Evolutionary conservation across 2,113 vertebrate genomes (phyloP), one percentile per base, ranked within the genome.

Genomic region (Hydrolagus affinis): DNA sequence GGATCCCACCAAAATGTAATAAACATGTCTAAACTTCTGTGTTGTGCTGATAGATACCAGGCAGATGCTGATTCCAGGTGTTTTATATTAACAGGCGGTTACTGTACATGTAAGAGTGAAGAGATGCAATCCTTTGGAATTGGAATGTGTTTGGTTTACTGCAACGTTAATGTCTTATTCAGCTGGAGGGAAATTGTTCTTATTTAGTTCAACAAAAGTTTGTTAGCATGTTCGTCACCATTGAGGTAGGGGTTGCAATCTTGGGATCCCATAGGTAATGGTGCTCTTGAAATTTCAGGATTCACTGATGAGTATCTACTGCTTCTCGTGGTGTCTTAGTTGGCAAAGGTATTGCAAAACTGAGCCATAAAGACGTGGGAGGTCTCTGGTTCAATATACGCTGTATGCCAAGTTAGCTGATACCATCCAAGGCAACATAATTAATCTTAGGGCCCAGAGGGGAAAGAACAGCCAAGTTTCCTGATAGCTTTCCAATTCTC

Each of bases 131-230:
- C 30, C 17, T 8, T 8, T 32, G 56, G 73, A 75, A 19, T 44
- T 19, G 73, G 32, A 32, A 75, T 19, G 32, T 32, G 66, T 28
- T 8, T 17, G 25, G 32, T 62, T 83, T 66, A 83, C 62, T 66
- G 62, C 66, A 60, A 66, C 60, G 64, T 60, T 80, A 80, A 80
- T 83, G 28, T 83, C 25, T 83, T 32, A 68, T 32, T 83, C n/a
- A 32, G 78, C 78, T 25, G 19, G 25, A 66, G 78, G 60, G 78
- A 83, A 83, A 32, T 28, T 21, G 64, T 32, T 83, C 66, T 83
- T 66, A 83, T 32, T 83, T 83, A 83, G 62, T 30, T 28, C 62
- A 83, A 30, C 17, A 80, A 44, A 44, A 25, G 60, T 11, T 10
- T 15, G 32, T 21, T 66, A 44, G 44, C 44, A 44, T 6, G 44